These are phyloP conservation scores for Apteryx owenii DNA, from an alignment of 2,113 vertebrate species.

Conservation along the genomic window DNA sequence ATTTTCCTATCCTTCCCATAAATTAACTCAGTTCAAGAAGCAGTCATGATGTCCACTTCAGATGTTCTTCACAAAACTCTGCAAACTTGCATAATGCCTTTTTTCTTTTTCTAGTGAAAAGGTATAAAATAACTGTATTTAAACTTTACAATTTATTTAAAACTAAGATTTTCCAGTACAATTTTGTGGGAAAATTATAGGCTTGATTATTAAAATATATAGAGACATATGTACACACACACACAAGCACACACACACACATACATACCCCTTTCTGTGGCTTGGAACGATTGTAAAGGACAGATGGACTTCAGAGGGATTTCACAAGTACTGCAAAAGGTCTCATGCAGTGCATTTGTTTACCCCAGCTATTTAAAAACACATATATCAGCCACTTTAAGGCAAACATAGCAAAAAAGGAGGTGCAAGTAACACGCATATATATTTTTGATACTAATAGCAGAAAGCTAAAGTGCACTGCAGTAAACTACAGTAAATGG, in stretches of 20 bases:
- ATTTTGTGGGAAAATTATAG: constrained; percentile 49
- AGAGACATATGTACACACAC: constrained; percentile 17
- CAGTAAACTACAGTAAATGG: background rate
- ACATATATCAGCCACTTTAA: constrained; percentile 43
- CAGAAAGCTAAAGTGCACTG: accelerated
- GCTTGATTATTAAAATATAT: constrained; percentile 45
- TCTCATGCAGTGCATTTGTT: constrained; percentile 61
- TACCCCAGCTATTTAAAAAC: constrained; percentile 68
- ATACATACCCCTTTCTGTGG: constrained; percentile 58
- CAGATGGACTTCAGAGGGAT: constrained; percentile 63
- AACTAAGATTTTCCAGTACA: constrained; percentile 56
- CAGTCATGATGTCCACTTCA: background rate
- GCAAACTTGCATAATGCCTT: background rate
- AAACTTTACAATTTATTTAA: constrained; percentile 49
- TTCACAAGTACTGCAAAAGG: constrained; percentile 59
- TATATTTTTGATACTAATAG: background rate
- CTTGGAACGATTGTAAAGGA: constrained; percentile 69
- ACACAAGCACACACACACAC: background rate
- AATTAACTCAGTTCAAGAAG: background rate
- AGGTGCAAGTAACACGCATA: constrained; percentile 21
- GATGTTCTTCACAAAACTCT: background rate
- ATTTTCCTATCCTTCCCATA: background rate
- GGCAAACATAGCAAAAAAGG: constrained; percentile 37
- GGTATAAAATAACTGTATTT: background rate
- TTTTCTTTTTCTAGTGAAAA: background rate